These are phyloP conservation scores for Pithys albifrons DNA, from an alignment of 2,113 vertebrate genomes.

Conservation along the genomic window DNA sequence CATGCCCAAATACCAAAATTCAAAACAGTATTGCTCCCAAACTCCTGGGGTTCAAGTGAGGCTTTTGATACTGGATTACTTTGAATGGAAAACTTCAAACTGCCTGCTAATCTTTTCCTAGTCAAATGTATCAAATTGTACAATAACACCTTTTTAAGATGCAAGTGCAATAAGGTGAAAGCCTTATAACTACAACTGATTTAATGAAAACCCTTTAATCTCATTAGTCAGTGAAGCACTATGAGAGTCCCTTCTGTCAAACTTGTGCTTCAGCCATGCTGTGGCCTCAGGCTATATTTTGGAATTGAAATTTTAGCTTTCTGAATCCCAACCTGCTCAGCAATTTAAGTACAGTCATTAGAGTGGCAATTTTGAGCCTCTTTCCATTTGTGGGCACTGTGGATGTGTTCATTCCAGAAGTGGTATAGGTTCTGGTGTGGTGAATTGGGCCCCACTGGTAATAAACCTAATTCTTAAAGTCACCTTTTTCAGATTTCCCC, in stretches of 20 bases:
- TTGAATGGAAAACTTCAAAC: conserved; percentile 51
- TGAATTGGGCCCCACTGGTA: neutral
- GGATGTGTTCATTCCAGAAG: neutral
- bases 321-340: conserved; percentile 28
- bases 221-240: conserved; percentile 25
- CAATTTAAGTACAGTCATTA: conserved; percentile 43
- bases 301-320: conserved; percentile 57
- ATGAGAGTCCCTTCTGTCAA: conserved; percentile 44
- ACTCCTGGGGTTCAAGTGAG: neutral
- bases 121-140: neutral
- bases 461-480: conserved; percentile 7
- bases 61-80: conserved; percentile 26
- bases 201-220: conserved; percentile 64
- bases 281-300: conserved; percentile 49
- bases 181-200: conserved; percentile 41
- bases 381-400: neutral
- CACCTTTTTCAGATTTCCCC: neutral
- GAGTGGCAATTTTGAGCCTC: neutral
- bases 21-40: neutral
- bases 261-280: conserved; percentile 34
- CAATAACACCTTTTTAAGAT: conserved; percentile 40
- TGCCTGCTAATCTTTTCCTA: conserved; percentile 7
- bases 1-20: neutral
- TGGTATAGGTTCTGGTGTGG: neutral
- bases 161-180: conserved; percentile 43